A percentile compares a stretch with the other conserved stretches of the same genome.
These are phyloP conservation scores for Threskiornis aethiopicus DNA, from an alignment of 2,797 vertebrate species.

Conservation along the genomic window DNA sequence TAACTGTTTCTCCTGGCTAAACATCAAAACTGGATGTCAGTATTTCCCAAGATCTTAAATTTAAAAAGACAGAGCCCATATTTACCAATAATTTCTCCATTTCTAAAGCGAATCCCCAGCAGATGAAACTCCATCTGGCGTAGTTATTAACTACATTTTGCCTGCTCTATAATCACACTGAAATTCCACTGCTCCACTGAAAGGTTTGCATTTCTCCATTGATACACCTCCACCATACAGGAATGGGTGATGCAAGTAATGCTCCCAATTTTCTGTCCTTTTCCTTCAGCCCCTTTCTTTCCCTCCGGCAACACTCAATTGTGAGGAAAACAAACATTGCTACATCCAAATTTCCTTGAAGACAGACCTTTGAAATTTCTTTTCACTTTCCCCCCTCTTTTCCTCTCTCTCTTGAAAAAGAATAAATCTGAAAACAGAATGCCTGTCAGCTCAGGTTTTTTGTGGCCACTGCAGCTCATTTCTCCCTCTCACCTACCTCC, in stretches of 20 bases:
- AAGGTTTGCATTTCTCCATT: not conserved
- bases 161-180: not conserved
- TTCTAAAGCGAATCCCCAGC: not conserved
- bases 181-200: not conserved
- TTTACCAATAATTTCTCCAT: not conserved
- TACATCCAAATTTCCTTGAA: not conserved
- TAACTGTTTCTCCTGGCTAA: constrained; percentile 11
- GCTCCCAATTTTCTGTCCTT: not conserved
- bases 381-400: not conserved
- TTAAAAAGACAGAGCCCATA: constrained; percentile 23
- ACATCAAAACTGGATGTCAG: constrained; percentile 31
- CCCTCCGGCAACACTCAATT: not conserved
- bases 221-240: not conserved
- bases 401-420: not conserved
- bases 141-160: constrained; percentile 10
- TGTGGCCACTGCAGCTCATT: not conserved
- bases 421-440: not conserved
- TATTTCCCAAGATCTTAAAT: constrained; percentile 10
- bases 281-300: not conserved
- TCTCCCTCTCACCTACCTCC: not conserved
- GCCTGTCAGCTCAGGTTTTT: not conserved
- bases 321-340: not conserved
- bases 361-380: not conserved
- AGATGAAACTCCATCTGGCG: constrained; percentile 34
- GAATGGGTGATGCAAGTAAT: not conserved